Evolutionary conservation across 1,140 invertebrate species (phyloP).

Genomic region (Phenacoccus solenopsis): DNA sequence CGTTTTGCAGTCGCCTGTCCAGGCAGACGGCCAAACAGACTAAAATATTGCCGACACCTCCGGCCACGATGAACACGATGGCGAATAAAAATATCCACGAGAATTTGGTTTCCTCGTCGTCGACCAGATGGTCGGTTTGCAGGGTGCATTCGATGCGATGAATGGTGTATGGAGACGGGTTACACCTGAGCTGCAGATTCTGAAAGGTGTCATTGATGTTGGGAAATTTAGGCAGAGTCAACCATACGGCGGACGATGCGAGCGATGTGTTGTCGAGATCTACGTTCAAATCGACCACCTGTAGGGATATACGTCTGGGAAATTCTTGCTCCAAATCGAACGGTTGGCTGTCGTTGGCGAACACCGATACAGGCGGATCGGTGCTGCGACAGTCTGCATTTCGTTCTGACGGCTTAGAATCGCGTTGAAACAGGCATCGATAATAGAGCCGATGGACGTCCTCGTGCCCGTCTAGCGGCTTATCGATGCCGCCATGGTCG

Average conservation of each 20-base stretch:
- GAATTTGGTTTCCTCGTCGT: background rate
- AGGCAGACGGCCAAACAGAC: constrained; percentile 79
- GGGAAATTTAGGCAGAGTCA: background rate
- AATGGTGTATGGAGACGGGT: background rate
- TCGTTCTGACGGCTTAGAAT: background rate
- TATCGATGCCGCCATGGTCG: background rate
- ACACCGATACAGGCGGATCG: background rate
- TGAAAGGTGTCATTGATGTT: background rate
- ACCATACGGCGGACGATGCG: background rate
- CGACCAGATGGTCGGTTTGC: background rate
- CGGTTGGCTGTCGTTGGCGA: background rate
- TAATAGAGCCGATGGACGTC: background rate
- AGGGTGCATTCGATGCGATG: background rate
- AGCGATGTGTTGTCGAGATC: background rate
- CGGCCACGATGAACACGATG: constrained; percentile 68
- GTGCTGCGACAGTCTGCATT: constrained; percentile 5
- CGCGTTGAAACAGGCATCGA: background rate
- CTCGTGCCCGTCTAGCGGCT: background rate
- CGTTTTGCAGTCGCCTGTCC: constrained; percentile 74
- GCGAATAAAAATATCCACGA: constrained; percentile 61
- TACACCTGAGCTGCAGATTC: background rate
- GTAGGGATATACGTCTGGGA: background rate
- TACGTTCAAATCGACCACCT: background rate
- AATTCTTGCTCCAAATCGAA: constrained; percentile 1
- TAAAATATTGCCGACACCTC: constrained; percentile 79